A percentile compares a stretch with the other conserved stretches of the same genome.
Conservation (phyloP, 2,888 invertebrate genomes). For the Trileptium ribeirensis region DNA sequence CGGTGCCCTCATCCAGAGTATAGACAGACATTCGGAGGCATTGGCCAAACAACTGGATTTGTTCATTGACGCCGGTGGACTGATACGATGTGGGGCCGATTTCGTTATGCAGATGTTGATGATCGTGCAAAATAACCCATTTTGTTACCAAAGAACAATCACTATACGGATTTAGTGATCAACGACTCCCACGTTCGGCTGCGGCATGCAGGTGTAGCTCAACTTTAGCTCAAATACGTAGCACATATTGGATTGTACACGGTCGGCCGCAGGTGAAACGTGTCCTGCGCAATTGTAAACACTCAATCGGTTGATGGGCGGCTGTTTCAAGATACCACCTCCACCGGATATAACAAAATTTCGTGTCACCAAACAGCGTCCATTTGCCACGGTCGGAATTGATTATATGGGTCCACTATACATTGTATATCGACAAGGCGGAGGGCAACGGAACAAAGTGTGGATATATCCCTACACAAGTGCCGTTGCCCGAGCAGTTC, state of each 20-base stretch:
- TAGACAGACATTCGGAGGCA: no score
- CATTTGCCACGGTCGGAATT: constrained; percentile 42
- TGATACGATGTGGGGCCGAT: neutral
- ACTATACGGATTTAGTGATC: neutral
- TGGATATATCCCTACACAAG: constrained; percentile 52
- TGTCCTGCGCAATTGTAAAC: neutral
- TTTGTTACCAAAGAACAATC: neutral
- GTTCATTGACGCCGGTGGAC: neutral
- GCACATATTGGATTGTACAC: constrained; percentile 20
- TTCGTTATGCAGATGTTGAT: neutral
- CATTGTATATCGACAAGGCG: constrained; percentile 37
- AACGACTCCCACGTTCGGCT: neutral
- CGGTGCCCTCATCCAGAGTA: no score
- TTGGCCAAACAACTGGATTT: no score
- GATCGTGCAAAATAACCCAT: neutral
- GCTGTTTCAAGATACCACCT: neutral
- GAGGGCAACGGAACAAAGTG: constrained; percentile 34
- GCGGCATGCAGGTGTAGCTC: constrained; percentile 9
- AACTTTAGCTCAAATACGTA: constrained; percentile 14
- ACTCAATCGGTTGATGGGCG: no score
- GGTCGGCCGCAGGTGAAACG: constrained; percentile 20
- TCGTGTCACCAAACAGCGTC: neutral
- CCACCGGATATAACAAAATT: neutral
- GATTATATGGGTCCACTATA: constrained; percentile 51
- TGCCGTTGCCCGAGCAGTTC: constrained; percentile 49